Conservation (phyloP, 2,113 vertebrate genomes). For the Acanthisitta chloris region DNA sequence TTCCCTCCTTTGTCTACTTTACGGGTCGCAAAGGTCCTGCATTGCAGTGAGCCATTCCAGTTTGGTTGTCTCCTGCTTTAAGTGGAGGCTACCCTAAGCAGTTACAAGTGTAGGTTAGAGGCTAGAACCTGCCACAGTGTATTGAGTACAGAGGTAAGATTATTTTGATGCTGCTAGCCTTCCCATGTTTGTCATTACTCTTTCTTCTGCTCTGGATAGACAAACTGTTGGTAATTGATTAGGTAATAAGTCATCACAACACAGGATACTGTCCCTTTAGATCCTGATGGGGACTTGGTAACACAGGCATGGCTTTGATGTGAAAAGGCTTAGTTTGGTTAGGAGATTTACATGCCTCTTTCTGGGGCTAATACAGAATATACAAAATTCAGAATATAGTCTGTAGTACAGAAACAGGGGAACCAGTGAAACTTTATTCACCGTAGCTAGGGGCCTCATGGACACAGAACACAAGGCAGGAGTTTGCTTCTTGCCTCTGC, state of each 20-base stretch:
- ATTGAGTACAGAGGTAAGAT: neutral
- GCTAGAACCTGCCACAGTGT: neutral
- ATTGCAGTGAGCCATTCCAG: neutral
- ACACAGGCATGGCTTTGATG: neutral
- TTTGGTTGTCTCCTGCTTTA: neutral
- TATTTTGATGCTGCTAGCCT: neutral
- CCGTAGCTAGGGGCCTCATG: neutral
- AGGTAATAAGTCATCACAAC: neutral
- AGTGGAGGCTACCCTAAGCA: neutral
- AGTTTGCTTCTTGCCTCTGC: neutral
- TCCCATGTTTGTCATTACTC: neutral
- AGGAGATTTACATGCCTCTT: neutral
- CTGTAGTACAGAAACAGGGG: neutral
- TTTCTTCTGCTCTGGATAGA: neutral
- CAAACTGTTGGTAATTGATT: neutral
- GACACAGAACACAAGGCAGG: neutral
- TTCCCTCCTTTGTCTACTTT: neutral
- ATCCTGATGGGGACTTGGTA: neutral
- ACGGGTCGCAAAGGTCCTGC: neutral
- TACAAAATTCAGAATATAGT: too few species aligned
- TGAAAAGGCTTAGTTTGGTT: neutral
- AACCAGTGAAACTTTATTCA: neutral
- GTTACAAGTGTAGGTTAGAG: neutral
- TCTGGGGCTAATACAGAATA: neutral
- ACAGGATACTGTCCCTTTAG: neutral